Conservation (phyloP, 2,888 invertebrate species). For the Herminia tarsipennalis region DNA sequence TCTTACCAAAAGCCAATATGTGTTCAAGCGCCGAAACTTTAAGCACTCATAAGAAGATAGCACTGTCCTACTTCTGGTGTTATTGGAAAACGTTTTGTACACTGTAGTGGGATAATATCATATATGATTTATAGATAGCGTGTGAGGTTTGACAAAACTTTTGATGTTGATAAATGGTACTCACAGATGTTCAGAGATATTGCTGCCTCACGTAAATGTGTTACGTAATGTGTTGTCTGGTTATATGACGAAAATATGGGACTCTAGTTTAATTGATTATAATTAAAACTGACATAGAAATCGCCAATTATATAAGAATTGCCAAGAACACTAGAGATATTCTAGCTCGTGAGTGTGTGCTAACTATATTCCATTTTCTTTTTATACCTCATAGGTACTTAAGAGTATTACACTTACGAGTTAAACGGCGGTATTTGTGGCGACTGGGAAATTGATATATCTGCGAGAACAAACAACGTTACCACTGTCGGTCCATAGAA, state of each 20-base stretch:
- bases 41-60: background rate
- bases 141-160: conserved; percentile 11
- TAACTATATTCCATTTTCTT: too few relatives aligned
- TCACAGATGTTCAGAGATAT: conserved; percentile 23
- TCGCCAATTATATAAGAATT: too few relatives aligned
- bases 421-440: too few relatives aligned
- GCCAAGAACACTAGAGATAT: too few relatives aligned
- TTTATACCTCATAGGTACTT: too few relatives aligned
- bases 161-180: conserved; percentile 23
- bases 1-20: background rate
- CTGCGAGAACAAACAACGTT: too few relatives aligned
- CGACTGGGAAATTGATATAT: too few relatives aligned
- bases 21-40: background rate
- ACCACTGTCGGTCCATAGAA: too few relatives aligned
- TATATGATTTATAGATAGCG: conserved; percentile 1
- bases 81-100: background rate
- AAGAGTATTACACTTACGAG: too few relatives aligned
- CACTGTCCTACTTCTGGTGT: background rate
- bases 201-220: conserved; percentile 7
- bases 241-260: background rate
- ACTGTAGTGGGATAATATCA: background rate
- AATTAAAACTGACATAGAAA: too few relatives aligned
- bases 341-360: too few relatives aligned
- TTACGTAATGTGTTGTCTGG: conserved; percentile 6
- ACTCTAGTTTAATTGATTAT: background rate